A percentile compares a stretch with the other conserved stretches of the same genome.
Evolutionary conservation across 2,797 vertebrate genomes (phyloP).

Genomic region (Peromyscus nudipes): DNA sequence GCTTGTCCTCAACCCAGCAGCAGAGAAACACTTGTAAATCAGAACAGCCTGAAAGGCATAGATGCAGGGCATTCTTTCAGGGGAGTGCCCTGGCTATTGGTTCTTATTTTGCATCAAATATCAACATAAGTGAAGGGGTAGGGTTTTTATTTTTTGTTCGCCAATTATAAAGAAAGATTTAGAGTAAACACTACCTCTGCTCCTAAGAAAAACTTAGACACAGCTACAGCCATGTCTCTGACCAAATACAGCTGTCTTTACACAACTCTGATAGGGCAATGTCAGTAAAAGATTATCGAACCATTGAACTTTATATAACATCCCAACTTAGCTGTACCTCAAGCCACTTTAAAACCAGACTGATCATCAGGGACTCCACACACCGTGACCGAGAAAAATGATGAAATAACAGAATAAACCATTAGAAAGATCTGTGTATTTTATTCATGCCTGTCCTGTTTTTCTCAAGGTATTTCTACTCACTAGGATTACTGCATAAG

Average conservation of each 20-base stretch:
- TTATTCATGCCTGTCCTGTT: background rate
- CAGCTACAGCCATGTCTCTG: background rate
- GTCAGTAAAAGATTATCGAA: background rate
- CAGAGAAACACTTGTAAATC: background rate
- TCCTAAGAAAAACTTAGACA: background rate
- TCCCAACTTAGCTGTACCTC: background rate
- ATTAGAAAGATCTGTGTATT: background rate
- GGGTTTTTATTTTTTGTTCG: background rate
- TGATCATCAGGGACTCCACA: background rate
- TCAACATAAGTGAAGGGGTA: background rate
- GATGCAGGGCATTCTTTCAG: background rate
- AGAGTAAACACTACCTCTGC: background rate
- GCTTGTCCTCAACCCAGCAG: background rate
- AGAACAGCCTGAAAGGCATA: background rate
- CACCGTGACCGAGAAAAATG: background rate
- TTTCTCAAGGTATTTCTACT: background rate
- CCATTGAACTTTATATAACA: background rate
- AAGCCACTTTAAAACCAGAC: background rate
- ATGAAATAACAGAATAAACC: background rate
- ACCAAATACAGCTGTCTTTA: background rate
- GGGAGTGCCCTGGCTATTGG: accelerated
- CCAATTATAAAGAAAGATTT: slow-evolving; percentile 12
- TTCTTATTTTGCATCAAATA: background rate
- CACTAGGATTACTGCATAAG: background rate
- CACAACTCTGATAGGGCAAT: background rate